phyloP scores from a whole-genome alignment of 2,888 invertebrate species.

The Mesorhabditis sp. region DNA sequence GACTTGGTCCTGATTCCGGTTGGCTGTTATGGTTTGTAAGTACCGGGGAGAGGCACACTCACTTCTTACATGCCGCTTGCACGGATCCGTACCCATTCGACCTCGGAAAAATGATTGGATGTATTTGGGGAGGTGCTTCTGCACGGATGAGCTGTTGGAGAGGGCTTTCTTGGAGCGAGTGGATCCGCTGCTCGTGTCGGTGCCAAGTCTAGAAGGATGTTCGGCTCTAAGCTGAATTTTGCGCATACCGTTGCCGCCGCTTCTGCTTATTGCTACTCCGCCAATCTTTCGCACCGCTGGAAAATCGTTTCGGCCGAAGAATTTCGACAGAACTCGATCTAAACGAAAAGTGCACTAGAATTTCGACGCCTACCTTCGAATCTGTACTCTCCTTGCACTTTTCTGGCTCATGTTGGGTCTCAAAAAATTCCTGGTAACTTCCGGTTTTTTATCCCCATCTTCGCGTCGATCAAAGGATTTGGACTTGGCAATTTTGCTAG shows the following conservation, averaged over 20 bases:
- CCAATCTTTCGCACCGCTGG: constrained; percentile 53
- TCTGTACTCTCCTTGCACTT: constrained; percentile 51
- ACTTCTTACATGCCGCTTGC: constrained; percentile 49
- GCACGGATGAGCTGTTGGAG: constrained; percentile 49
- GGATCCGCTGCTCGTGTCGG: constrained; percentile 54
- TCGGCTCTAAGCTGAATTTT: background rate
- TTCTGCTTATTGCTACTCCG: constrained; percentile 45
- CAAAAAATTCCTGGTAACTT: constrained; percentile 44
- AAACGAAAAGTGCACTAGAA: constrained; percentile 8
- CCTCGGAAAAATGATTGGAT: constrained; percentile 56
- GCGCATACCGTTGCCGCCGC: constrained; percentile 42
- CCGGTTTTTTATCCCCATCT: constrained; percentile 27
- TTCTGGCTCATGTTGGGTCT: constrained; percentile 50
- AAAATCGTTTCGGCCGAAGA: constrained; percentile 52
- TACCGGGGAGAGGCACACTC: constrained; percentile 28
- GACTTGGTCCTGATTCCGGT: too few species aligned
- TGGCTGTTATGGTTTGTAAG: constrained; percentile 13
- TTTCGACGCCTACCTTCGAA: constrained; percentile 35
- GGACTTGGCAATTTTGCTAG: constrained; percentile 47
- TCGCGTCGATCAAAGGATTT: constrained; percentile 51
- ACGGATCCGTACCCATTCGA: constrained; percentile 56
- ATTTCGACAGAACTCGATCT: constrained; percentile 52
- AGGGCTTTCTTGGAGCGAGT: constrained; percentile 56
- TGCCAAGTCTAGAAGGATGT: constrained; percentile 43
- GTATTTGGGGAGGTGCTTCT: constrained; percentile 56